phyloP scores from a whole-genome alignment of 2,113 vertebrate species.

The Hippocampus barbouri region DNA sequence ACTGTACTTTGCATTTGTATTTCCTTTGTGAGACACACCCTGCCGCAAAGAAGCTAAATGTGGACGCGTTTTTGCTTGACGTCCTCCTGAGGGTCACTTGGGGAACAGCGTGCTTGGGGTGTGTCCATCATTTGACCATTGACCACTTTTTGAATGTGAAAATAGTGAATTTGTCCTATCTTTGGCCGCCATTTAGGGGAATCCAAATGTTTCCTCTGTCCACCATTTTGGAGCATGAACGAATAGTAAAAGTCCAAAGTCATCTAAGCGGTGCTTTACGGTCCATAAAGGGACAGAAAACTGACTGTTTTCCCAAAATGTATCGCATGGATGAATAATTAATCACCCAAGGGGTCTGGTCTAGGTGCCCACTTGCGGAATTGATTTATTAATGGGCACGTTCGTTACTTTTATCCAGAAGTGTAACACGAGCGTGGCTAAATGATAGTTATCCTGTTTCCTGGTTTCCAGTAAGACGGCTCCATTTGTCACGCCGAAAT shows the following conservation, averaged over 20 bases:
- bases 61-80: not conserved
- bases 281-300: too few relatives aligned
- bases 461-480: conserved; percentile 47
- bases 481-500: conserved; percentile 58
- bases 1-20: not conserved
- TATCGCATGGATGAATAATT: not conserved
- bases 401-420: conserved; percentile 4
- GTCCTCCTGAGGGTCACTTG: not conserved
- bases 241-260: not conserved
- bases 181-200: too few relatives aligned
- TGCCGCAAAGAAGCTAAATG: not conserved
- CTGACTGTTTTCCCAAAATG: too few relatives aligned
- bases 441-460: conserved; percentile 61
- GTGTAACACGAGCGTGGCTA: conserved; percentile 38
- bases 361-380: not conserved
- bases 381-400: not conserved
- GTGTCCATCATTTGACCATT: not conserved
- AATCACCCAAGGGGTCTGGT: not conserved
- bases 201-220: not conserved
- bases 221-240: not conserved
- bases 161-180: not conserved
- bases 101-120: not conserved
- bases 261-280: too few relatives aligned
- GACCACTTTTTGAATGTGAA: not conserved
- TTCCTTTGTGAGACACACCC: not conserved